Evolutionary conservation across 2,113 vertebrate genomes (phyloP), one percentile per base, ranked within the genome.

Genomic region (Zeus faber): DNA sequence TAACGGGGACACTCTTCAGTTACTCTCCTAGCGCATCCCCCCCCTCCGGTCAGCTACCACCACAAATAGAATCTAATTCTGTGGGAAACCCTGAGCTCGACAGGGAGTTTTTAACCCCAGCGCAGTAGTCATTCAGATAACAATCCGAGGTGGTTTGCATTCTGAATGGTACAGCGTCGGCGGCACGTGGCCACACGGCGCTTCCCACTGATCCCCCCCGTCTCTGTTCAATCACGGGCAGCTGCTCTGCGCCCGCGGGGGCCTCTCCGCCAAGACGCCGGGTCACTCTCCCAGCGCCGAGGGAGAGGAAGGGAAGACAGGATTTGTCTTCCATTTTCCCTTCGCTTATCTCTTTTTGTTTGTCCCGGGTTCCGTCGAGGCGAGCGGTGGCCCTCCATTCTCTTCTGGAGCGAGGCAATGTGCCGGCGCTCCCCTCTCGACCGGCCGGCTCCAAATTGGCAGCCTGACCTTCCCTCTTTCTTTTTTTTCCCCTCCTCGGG

Each of bases 371-470:
- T 82, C 70, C 72, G 58, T 68, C n/a, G n/a, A 78, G 79, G 83
- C 74, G 81, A 83, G 74, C 77, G 78, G 75, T 62, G 70, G 50
- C 70, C 59, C 66, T 80, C 65, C 65, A 14, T 74, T 77, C 71
- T 78, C 78, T 75, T 58, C 64, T 76, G 61, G 74, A 78, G 83
- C 68, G 75, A 85, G 83, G 83, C 86, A 83, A 83, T 85, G 73
- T 78, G 83, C 80, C 66, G 80, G n/a, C n/a, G 77, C 53, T 66
- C 81, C 79, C 53, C 72, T 83, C 70, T 76, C 64, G 52, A 79
- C 80, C 85, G 81, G 79, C 78, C 80, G 82, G 78, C 80, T 79
- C 79, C 72, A 85, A 87, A 86, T 86, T 87, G 85, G 82, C 84
- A 86, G 75, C 80, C 74, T 86, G 78, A 87, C 83, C 81, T 85